Conservation (phyloP, 1,140 invertebrate species). For the Hylyphantes graminicola region DNA sequence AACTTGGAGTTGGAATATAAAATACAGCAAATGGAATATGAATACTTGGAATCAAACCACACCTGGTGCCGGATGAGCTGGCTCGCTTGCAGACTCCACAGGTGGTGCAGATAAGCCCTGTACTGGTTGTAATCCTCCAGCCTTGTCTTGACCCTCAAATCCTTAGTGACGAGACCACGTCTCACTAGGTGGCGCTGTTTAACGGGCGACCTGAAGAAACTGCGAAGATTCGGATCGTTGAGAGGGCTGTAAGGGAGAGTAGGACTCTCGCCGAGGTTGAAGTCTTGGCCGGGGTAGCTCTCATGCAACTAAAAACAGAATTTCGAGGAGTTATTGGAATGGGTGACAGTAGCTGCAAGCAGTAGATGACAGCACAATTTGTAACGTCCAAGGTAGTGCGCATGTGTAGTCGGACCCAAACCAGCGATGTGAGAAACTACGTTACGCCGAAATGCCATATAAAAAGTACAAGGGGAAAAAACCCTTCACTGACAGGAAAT, state of each 20-base stretch:
- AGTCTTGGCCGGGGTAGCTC: constrained; percentile 1
- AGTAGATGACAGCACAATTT: no score
- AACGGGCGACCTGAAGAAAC: constrained; percentile 15
- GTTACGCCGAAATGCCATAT: no score
- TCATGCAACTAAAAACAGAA: constrained; percentile 4
- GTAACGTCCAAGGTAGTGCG: no score
- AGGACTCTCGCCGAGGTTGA: background rate
- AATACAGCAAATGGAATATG: background rate
- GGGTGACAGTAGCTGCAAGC: no score
- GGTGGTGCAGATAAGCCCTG: constrained; percentile 18
- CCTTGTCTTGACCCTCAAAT: constrained; percentile 11
- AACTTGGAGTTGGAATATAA: no score
- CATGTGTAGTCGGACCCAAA: no score
- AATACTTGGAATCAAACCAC: background rate
- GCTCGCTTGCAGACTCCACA: constrained; percentile 11
- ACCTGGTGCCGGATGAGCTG: constrained; percentile 7
- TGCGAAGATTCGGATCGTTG: constrained; percentile 43
- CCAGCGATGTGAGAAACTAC: no score
- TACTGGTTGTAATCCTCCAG: constrained; percentile 17
- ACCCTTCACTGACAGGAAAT: no score
- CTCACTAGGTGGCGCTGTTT: background rate
- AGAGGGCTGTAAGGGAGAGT: constrained; percentile 31
- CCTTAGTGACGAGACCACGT: constrained; percentile 7
- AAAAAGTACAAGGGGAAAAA: no score
- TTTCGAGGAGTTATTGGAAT: no score